Percentiles rank a stretch among this genome's conserved stretches.
phyloP scores from a whole-genome alignment of 2,797 vertebrate species.

The Perodicticus potto region DNA sequence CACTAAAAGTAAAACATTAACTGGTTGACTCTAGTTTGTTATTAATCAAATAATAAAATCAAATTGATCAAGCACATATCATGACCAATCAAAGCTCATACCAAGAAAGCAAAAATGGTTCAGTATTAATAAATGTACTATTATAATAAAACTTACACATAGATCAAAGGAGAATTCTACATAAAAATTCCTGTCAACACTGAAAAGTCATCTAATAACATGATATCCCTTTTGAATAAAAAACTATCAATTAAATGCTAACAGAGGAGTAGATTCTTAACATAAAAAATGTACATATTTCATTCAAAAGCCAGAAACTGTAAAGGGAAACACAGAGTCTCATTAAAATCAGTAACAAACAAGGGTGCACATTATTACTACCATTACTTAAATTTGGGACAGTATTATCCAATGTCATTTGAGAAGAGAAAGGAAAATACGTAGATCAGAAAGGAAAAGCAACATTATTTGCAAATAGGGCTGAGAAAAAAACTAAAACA shows the following conservation, averaged over 20 bases:
- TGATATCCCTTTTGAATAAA: not conserved
- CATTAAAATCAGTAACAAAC: slow-evolving; percentile 59
- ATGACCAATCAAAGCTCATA: slow-evolving; percentile 43
- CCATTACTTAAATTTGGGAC: not conserved
- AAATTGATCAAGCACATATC: slow-evolving; percentile 22
- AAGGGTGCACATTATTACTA: not conserved
- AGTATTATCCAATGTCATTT: not conserved
- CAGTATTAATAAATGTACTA: slow-evolving; percentile 12
- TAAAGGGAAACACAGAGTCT: not conserved
- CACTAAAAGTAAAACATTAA: not conserved
- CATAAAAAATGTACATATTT: slow-evolving; percentile 16
- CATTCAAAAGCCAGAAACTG: slow-evolving; percentile 33
- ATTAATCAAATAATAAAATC: slow-evolving; percentile 49
- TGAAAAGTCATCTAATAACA: slow-evolving; percentile 23
- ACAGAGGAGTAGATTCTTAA: not conserved
- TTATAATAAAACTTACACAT: not conserved
- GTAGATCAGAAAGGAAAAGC: slow-evolving; percentile 36
- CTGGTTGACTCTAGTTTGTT: not conserved
- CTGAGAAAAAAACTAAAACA: slow-evolving; percentile 46
- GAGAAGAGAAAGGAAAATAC: slow-evolving; percentile 24
- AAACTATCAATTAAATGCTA: not conserved
- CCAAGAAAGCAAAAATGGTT: slow-evolving; percentile 16
- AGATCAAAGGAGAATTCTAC: not conserved
- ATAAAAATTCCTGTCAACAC: not conserved
- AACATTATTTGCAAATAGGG: not conserved